phyloP scores from a whole-genome alignment of 1,140 invertebrate species.

The Zelostemma sp. region DNA sequence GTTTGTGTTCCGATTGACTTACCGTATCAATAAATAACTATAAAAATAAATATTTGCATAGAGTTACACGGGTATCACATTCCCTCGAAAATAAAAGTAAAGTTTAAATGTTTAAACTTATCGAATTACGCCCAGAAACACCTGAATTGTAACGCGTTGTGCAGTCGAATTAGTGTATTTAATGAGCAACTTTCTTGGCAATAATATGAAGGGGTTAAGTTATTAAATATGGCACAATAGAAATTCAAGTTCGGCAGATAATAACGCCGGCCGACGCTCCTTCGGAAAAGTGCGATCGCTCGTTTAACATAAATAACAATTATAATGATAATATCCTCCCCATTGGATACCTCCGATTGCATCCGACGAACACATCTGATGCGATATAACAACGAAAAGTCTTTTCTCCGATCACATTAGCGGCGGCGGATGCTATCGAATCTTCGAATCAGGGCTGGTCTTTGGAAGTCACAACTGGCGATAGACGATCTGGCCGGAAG shows the following conservation, averaged over 20 bases:
- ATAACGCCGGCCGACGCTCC: constrained; percentile 9
- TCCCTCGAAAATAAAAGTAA: constrained; percentile 1
- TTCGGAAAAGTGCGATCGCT: constrained; percentile 20
- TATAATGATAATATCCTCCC: constrained; percentile 15
- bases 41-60: constrained; percentile 7
- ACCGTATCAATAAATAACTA: constrained; percentile 3
- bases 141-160: background rate
- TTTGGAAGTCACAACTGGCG: constrained; percentile 58
- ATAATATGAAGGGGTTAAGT: constrained; percentile 6
- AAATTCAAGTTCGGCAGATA: constrained; percentile 10
- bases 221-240: constrained; percentile 47
- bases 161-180: background rate
- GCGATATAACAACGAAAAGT: background rate
- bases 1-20: background rate
- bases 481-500: constrained; percentile 47
- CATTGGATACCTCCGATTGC: constrained; percentile 1
- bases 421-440: constrained; percentile 16
- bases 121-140: constrained; percentile 1
- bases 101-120: background rate
- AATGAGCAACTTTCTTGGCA: constrained; percentile 7
- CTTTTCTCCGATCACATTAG: constrained; percentile 2
- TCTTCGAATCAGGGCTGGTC: constrained; percentile 36
- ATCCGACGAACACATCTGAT: background rate
- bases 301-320: constrained; percentile 23
- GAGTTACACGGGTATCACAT: constrained; percentile 8